These are phyloP conservation scores for Troides aeacus DNA, from an alignment of 2,888 invertebrate species.

Conservation along the genomic window DNA sequence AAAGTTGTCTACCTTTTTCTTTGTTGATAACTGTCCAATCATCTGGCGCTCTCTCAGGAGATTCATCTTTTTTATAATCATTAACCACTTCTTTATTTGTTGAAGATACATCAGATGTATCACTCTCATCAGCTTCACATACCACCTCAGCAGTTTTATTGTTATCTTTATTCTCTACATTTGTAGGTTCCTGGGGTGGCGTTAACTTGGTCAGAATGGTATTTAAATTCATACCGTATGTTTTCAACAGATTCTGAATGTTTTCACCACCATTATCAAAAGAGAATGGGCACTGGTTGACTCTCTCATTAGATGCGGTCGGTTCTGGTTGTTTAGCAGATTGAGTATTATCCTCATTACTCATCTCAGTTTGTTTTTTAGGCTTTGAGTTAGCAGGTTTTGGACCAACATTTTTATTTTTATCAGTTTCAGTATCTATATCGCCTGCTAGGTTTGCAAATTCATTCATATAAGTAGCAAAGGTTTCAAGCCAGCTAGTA, in stretches of 20 bases:
- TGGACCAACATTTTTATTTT: constrained; percentile 36
- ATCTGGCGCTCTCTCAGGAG: constrained; percentile 57
- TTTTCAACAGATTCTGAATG: constrained; percentile 39
- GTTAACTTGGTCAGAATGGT: background rate
- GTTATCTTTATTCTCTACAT: constrained; percentile 11
- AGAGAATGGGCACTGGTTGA: constrained; percentile 33
- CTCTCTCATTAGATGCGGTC: constrained; percentile 23
- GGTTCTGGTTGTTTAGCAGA: constrained; percentile 30
- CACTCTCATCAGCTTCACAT: constrained; percentile 12
- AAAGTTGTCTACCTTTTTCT: constrained; percentile 54
- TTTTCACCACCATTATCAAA: constrained; percentile 33
- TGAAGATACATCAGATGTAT: constrained; percentile 37
- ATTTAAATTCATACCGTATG: constrained; percentile 6
- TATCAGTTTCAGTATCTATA: constrained; percentile 42
- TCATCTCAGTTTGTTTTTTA: constrained; percentile 30
- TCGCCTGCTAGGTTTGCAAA: constrained; percentile 76
- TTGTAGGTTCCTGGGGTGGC: background rate
- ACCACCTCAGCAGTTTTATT: constrained; percentile 24
- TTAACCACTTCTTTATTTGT: constrained; percentile 15
- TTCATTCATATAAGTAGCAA: constrained; percentile 75
- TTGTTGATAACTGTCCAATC: constrained; percentile 68
- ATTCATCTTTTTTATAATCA: constrained; percentile 43
- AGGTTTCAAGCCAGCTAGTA: constrained; percentile 70
- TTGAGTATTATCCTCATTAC: constrained; percentile 30
- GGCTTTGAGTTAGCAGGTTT: constrained; percentile 32